Evolutionary conservation across 2,113 vertebrate genomes (phyloP), one percentile per base, ranked within the genome.

Genomic region (Halichoeres trimaculatus): DNA sequence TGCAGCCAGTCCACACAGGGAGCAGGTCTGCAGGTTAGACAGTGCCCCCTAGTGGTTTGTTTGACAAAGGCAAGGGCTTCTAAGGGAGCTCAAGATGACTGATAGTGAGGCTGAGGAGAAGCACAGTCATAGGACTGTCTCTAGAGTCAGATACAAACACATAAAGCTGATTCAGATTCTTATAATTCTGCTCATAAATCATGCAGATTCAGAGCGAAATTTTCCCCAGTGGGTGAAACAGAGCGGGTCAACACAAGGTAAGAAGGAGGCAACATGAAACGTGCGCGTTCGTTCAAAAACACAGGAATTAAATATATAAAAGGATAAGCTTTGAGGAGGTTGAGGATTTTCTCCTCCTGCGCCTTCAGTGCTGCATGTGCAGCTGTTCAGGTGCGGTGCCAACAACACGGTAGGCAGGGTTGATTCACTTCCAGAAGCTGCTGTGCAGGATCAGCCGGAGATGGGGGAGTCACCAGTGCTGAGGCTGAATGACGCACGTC

Each of bases 31-130:
- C 73, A 90, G 73, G 81, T 89, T 68, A 88, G 82, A 88, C 72
- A 89, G 54, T 91, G 90, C 90, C 91, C 90, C 88, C 93, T 90
- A 75, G 86, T 92, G 93, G 85, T n/a, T 10, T 30, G 11, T 63
- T 58, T 26, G 5, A 10, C 17, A 47, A 87, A 65, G 76, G 54
- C 82, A 79, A 9, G 13, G 55, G 13, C n/a, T 23, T 17, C 41
- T 8, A 2, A 55, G 10, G 64, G 8, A 36, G 22, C 16, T 71
- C 16, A 23, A 10, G n/a, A 5, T 55, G 48, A 63, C 23, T 57
- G 48, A 23, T 60, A 67, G 23, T 57, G 19, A 36, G 40, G 47
- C 57, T 73, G 51, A 73, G 61, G 51, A 73, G 61, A 69, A 26
- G 43, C 34, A 51, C 14, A 48, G 50, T 19, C 35, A 60, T 10